These are phyloP conservation scores for Drosophila pullipes DNA, from an alignment of 2,888 invertebrate genomes.

Conservation along the genomic window DNA sequence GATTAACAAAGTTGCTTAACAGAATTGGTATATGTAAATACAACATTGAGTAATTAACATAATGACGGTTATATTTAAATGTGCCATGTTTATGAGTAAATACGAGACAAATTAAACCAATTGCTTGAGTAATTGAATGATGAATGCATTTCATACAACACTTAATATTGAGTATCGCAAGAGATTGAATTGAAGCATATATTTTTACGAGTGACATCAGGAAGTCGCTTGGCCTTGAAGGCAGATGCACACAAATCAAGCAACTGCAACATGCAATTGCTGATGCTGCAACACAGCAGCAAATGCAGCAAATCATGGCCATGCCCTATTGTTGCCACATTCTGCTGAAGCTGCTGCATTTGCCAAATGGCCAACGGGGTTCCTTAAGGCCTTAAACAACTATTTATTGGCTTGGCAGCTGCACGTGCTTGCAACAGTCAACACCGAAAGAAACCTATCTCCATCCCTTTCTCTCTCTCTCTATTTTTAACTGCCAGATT, in stretches of 20 bases:
- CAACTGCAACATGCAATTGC: constrained; percentile 10
- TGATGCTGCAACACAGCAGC: constrained; percentile 15
- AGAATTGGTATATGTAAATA: not conserved
- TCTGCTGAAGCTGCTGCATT: constrained; percentile 3
- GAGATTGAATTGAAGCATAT: not conserved
- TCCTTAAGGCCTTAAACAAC: not conserved
- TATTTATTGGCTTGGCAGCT: constrained; percentile 8
- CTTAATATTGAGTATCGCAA: not conserved
- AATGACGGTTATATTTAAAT: not conserved
- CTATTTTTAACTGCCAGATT: not conserved
- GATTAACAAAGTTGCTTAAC: not conserved
- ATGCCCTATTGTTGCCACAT: not conserved
- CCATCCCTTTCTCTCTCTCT: not conserved
- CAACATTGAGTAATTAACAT: not conserved
- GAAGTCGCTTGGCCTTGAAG: constrained; percentile 26
- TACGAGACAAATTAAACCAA: not conserved
- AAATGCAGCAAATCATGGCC: not conserved
- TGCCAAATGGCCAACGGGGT: not conserved
- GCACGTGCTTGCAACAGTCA: not conserved
- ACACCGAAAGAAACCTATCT: not conserved
- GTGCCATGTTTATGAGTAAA: not conserved
- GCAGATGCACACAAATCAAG: constrained; percentile 38
- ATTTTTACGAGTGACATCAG: not conserved
- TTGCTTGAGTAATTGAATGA: not conserved
- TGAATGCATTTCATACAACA: not conserved